Base-by-base conservation (phyloP, 2,888 invertebrate species). In the Trissolcus brochymenae region DNA sequence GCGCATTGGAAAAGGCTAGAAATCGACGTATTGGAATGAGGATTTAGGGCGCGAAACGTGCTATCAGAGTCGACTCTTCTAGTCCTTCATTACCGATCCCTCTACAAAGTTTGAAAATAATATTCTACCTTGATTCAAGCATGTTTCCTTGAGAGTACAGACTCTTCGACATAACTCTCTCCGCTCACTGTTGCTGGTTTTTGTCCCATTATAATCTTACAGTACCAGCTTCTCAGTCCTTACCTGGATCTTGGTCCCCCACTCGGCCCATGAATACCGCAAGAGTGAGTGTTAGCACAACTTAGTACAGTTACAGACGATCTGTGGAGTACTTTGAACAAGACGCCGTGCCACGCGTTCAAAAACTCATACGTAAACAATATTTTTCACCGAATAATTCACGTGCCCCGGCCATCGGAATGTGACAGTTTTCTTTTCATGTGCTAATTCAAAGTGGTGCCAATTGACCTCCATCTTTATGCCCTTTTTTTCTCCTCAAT, bases 301-400 rank as follows among this genome's bases (percentile, higher is more conserved):
- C 73, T 79, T 76, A 76, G 78, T 79, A 78, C 78, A 78, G 78
- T 78, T 78, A 78, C 77, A 66, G 77, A 62, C 77, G 65, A 43
- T 56, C 60, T 65, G 60, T 65, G 61, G 40, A 65, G 40, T 70
- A 64, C 61, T 68, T 64, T 62, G 54, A 68, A 53, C 49, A 55
- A 65, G 43, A 66, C 66, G 71, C 71, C 70, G 76, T 65, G 76
- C 46, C 70, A 60, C 61, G 46, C 57, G 40, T 40, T 35, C 21
- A 70, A 54, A 21, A 71, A 54, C 29, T 41, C 35, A 14, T 55
- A 57, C 13, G 40, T 75, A 14, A 21, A 19, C 29, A 6, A 46
- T 57, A 41, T 14, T 46, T 46, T 13, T 2, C 14, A 6, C 11
- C 6, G 1, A 46, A 14, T n/a, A 46, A 6, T 46, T 46, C 14